These are phyloP conservation scores for Alloscopus bannaensis DNA, from an alignment of 2,888 invertebrate species.

Conservation along the genomic window DNA sequence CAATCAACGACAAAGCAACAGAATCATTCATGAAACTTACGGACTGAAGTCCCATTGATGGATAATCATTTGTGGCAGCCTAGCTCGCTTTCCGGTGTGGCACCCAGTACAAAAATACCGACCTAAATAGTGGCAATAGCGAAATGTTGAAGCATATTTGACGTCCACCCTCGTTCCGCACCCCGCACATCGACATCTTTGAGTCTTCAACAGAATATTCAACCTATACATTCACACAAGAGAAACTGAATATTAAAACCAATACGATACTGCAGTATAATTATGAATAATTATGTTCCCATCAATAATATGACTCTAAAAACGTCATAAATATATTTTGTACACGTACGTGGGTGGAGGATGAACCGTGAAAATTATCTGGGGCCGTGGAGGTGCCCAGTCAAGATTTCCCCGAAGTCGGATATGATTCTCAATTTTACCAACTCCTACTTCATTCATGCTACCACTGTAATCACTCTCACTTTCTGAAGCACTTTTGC, in stretches of 20 bases:
- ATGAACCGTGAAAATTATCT: constrained; percentile 88
- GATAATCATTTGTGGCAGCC: constrained; percentile 83
- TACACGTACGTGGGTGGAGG: constrained; percentile 80
- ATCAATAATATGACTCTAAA: background rate
- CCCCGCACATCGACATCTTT: constrained; percentile 88
- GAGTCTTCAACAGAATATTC: constrained; percentile 81
- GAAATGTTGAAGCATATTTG: constrained; percentile 83
- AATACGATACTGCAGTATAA: background rate
- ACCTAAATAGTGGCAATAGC: constrained; percentile 89
- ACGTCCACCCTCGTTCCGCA: constrained; percentile 88
- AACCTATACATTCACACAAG: constrained; percentile 80
- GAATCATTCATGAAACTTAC: constrained; percentile 74
- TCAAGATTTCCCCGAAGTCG: constrained; percentile 83
- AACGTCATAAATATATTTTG: background rate
- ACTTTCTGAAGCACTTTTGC: constrained; percentile 82
- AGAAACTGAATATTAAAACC: too few relatives aligned
- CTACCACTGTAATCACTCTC: constrained; percentile 76
- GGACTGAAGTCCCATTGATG: constrained; percentile 81
- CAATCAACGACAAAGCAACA: background rate
- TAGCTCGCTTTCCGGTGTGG: constrained; percentile 85
- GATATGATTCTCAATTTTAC: constrained; percentile 70
- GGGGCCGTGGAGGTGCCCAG: constrained; percentile 90
- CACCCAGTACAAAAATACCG: constrained; percentile 92
- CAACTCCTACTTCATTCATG: constrained; percentile 52
- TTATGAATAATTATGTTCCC: background rate